phyloP scores from a whole-genome alignment of 2,888 invertebrate species.

The Tethea ocularis region DNA sequence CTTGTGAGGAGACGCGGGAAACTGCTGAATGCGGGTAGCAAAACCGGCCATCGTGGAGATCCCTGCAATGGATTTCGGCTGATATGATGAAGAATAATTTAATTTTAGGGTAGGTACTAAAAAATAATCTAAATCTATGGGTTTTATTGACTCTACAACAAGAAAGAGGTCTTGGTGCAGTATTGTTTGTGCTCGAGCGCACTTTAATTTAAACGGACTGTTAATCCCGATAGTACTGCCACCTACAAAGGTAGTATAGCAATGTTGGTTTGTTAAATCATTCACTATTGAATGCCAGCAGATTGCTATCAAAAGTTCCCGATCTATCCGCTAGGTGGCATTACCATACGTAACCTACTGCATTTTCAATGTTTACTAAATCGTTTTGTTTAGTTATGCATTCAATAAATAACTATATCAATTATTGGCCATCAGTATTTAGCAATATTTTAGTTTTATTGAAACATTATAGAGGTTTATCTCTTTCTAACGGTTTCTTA shows the following conservation, averaged over 20 bases:
- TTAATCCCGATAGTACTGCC: neutral
- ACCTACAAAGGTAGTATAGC: neutral
- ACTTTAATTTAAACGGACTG: too few species aligned
- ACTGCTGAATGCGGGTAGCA: too few species aligned
- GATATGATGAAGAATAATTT: too few species aligned
- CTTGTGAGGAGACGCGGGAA: too few species aligned
- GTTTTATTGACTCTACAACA: neutral
- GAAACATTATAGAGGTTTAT: slow-evolving; percentile 29
- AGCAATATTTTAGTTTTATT: neutral
- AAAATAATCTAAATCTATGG: too few species aligned
- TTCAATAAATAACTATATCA: neutral
- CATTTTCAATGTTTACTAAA: neutral
- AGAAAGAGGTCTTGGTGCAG: neutral
- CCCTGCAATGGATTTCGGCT: too few species aligned
- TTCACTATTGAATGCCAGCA: slow-evolving; percentile 14
- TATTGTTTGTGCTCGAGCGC: neutral
- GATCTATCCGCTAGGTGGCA: slow-evolving; percentile 30
- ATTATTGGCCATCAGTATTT: slow-evolving; percentile 1
- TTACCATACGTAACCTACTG: slow-evolving; percentile 11
- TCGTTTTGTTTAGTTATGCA: neutral
- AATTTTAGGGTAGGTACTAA: too few species aligned
- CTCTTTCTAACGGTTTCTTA: slow-evolving; percentile 43
- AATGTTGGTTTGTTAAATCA: slow-evolving; percentile 6
- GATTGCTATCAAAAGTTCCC: slow-evolving; percentile 30
- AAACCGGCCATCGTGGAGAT: too few species aligned